Base-by-base conservation (phyloP, 2,113 vertebrate genomes). In the Entosphenus tridentatus region DNA sequence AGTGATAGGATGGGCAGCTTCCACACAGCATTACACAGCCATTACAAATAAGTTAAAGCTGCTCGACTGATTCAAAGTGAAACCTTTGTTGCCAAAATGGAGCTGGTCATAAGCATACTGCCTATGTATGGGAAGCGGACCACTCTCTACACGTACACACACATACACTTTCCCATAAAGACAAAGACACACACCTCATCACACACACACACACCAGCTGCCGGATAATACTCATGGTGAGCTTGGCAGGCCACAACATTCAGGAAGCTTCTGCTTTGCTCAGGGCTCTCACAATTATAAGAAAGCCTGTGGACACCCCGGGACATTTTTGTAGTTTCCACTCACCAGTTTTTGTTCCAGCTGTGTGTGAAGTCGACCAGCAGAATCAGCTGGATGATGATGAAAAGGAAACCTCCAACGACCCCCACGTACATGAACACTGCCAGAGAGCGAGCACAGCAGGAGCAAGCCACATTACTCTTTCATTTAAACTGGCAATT, bases 281-380 rank as follows among this genome's bases (percentile, higher is more conserved):
- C 10, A 55, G 39, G 39, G 39, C 39, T 39, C 39, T 39, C 39
- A 39, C 39, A 39, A 39, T 39, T 39, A 4, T 39, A 39, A 39
- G 39, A 39, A 39, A 39, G 39, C 39, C 39, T 39, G 39, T 39
- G 39, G 39, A 39, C 39, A 39, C 39, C 39, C 39, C 39, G 39
- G 39, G 39, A 39, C 39, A 8, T 39, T 8, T 57, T 9, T 8
- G 6, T 8, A 16, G 55, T 13, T 16, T 58, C 8, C 56, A 39
- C 85, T 74, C 81, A 98, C 93, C 93, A 98, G 78, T 96, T 98
- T 80, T 89, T 90, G 80, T 96, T 98, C 93, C 92, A 98, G 73
- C 88, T 86, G 76, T 97, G 92, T 12, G 93, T 87, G 14, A 97
- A 98, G 75, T 97, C 85, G 77, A 98, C 85, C 70, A 98, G 79